Evolutionary conservation across 2,888 invertebrate genomes (phyloP).

Genomic region (Lasioglossum vierecki): DNA sequence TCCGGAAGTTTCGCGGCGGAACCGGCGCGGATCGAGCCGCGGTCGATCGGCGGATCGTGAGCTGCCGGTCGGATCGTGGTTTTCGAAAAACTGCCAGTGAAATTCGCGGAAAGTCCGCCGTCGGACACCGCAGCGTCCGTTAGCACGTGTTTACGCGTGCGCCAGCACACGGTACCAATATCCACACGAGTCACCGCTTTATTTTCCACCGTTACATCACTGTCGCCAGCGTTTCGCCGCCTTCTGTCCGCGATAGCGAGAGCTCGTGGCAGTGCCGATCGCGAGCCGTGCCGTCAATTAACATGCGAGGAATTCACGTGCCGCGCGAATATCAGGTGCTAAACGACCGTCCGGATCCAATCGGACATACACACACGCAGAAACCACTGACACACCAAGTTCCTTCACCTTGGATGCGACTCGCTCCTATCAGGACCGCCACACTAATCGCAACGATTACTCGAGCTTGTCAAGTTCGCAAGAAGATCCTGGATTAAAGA

Average conservation of each 20-base stretch:
- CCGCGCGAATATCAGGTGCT: background rate
- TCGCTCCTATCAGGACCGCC: background rate
- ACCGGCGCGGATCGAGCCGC: background rate
- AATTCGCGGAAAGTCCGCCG: slow-evolving; percentile 46
- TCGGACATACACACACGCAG: background rate
- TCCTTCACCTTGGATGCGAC: background rate
- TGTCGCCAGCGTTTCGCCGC: slow-evolving; percentile 62
- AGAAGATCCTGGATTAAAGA: background rate
- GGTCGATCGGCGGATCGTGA: background rate
- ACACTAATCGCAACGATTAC: background rate
- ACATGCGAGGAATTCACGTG: background rate
- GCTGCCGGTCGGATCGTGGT: slow-evolving; percentile 1
- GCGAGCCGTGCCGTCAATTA: slow-evolving; percentile 11
- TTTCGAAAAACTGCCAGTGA: slow-evolving; percentile 62
- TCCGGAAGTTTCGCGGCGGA: background rate
- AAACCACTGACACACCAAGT: background rate
- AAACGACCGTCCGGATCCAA: background rate
- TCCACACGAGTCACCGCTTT: slow-evolving; percentile 72
- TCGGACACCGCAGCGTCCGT: slow-evolving; percentile 14
- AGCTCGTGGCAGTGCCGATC: slow-evolving; percentile 1
- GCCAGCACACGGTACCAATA: slow-evolving; percentile 72
- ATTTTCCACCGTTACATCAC: slow-evolving; percentile 74
- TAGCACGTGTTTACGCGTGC: slow-evolving; percentile 64
- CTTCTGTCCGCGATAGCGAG: slow-evolving; percentile 28
- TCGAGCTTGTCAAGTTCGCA: background rate